Evolutionary conservation across 2,797 vertebrate species (phyloP).

Genomic region (Muscicapa striata): DNA sequence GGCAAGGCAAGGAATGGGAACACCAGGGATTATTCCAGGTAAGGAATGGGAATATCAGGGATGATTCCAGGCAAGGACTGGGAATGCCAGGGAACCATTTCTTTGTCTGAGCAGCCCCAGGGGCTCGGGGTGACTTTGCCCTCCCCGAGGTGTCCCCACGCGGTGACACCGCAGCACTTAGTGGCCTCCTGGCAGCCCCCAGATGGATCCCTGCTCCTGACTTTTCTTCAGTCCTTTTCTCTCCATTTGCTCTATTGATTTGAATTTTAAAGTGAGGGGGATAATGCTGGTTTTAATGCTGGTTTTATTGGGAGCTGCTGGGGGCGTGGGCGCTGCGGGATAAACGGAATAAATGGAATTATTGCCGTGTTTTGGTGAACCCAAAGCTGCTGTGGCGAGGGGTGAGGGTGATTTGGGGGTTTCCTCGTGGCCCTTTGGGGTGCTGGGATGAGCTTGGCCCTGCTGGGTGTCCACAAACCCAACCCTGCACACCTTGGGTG

Average conservation of each 20-base stretch:
- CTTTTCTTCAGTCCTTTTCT: background rate
- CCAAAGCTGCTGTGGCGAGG: rapidly evolving
- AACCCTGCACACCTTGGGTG: background rate
- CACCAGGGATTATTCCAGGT: no score
- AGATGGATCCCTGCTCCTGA: background rate
- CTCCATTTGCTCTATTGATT: slow-evolving; percentile 61
- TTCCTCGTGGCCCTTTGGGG: background rate
- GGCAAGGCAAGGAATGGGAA: no score
- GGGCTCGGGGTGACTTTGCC: background rate
- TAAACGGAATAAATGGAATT: background rate
- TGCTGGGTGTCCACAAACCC: background rate
- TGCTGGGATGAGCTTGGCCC: background rate
- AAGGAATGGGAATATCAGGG: no score
- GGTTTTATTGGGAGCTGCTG: background rate
- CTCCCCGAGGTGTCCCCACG: slow-evolving; percentile 8
- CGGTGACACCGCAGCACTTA: slow-evolving; percentile 40
- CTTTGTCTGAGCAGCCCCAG: background rate
- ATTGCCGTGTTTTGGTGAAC: rapidly evolving
- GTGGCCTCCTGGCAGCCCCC: background rate
- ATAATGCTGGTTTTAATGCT: background rate
- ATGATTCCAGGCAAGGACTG: background rate
- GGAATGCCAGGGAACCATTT: rapidly evolving
- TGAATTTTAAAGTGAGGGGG: background rate
- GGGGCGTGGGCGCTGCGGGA: rapidly evolving
- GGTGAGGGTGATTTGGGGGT: background rate